Evolutionary conservation across 2,113 vertebrate species (phyloP).

Genomic region (Sarotherodon lohbergeri): DNA sequence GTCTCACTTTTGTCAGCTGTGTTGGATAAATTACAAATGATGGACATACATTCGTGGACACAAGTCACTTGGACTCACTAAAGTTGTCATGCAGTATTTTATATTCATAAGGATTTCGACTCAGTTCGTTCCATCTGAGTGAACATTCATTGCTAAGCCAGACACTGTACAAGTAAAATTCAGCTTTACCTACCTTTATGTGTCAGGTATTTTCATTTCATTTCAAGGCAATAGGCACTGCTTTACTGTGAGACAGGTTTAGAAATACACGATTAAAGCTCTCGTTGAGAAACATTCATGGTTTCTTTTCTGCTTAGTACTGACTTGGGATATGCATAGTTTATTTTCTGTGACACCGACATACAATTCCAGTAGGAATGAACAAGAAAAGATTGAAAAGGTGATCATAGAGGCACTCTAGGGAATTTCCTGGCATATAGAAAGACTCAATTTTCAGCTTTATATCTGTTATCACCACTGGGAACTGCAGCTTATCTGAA

Average conservation of each 20-base stretch:
- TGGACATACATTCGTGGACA: background rate
- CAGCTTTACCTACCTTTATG: background rate
- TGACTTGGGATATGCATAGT: background rate
- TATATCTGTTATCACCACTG: conserved; percentile 6
- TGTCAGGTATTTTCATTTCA: background rate
- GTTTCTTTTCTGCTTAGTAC: background rate
- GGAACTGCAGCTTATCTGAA: conserved; percentile 3
- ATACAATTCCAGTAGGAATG: background rate
- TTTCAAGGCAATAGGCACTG: background rate
- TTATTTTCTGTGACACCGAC: background rate
- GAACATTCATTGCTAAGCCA: background rate
- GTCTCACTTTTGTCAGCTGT: background rate
- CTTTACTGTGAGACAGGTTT: background rate
- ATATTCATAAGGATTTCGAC: background rate
- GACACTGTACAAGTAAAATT: background rate
- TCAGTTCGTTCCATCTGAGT: background rate
- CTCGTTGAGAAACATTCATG: background rate
- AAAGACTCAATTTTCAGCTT: conserved; percentile 1
- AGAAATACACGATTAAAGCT: background rate
- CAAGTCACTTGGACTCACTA: background rate
- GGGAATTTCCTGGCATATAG: background rate
- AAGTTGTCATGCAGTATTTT: background rate
- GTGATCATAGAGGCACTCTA: background rate
- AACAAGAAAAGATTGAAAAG: conserved; percentile 3
- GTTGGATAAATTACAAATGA: background rate